These are phyloP conservation scores for Pelochelys cantorii DNA, from an alignment of 2,797 vertebrate species.

Conservation along the genomic window DNA sequence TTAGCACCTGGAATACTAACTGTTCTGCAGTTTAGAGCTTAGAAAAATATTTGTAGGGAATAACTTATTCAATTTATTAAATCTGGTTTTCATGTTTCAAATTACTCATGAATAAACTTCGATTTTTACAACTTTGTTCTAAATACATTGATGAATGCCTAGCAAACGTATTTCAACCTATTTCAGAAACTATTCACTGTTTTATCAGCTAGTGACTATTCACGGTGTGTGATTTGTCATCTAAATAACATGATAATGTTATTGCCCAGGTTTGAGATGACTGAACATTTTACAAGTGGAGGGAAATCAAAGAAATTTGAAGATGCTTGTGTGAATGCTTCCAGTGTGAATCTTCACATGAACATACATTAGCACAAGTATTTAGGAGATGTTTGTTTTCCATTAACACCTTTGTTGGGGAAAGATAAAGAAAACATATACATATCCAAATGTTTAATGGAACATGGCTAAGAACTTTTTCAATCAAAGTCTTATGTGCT, in stretches of 20 bases:
- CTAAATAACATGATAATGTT: not conserved
- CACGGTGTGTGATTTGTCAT: not conserved
- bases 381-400: not conserved
- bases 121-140: not conserved
- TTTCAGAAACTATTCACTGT: not conserved
- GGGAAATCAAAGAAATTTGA: rapidly evolving
- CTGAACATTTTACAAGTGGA: not conserved
- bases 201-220: not conserved
- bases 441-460: not conserved
- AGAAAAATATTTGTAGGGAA: not conserved
- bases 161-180: not conserved
- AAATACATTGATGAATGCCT: not conserved
- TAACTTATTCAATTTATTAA: not conserved
- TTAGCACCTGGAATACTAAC: not conserved
- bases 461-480: not conserved
- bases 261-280: not conserved
- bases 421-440: rapidly evolving
- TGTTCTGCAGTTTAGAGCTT: not conserved
- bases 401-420: not conserved
- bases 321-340: not conserved
- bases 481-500: not conserved
- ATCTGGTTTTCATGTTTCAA: not conserved
- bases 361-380: not conserved
- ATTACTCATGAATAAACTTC: too few species aligned
- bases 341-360: not conserved